Base-by-base conservation (phyloP, 2,888 invertebrate species). In the Philopedon plagiatum region DNA sequence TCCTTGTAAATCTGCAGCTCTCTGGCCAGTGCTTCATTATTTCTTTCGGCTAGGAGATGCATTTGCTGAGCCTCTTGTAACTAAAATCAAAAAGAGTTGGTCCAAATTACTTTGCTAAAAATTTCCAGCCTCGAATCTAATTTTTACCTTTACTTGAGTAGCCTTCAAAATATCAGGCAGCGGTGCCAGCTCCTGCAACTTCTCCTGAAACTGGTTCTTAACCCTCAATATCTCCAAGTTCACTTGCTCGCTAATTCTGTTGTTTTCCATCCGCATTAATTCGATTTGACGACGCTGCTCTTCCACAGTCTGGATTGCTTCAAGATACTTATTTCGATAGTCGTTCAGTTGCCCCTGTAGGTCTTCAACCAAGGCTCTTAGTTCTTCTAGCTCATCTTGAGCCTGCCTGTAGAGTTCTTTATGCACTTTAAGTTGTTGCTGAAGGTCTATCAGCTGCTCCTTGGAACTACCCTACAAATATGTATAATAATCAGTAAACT, bases 161-260 rank as follows among this genome's bases (percentile, higher is more conserved):
- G 90, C 89, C 80, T 91, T 91, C 75, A 93, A 82, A 26, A 92
- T 87, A 74, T 92, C 92, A 0, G 92, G 92, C 23, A 92, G 86
- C 0, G 92, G 92, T 0, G 91, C 89, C 56, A 92, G 83, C 82
- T 92, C 92, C 69, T 90, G 90, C 19, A 92, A 84, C 82, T 92
- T 92, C 79, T 92, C 92, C 87, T 92, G 92, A 85, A 92, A 92
- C 82, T 92, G 89, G 78, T 86, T 87, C 87, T 92, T 92, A 8
- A 92, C 91, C 74, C 89, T 86, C 77, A 91, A 91, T 70, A 92
- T 91, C 83, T 92, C 93, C 13, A 91, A 83, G 77, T 90, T 91
- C 44, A 92, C 91, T 81, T 92, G 92, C 78, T 92, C 92, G 76
- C 90, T 90, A 80, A 92, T 90, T 56, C 91, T 86, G 18, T 89